Evolutionary conservation across 2,888 invertebrate species (phyloP), one percentile per base, ranked within the genome.

Genomic region (Thumatha senex): DNA sequence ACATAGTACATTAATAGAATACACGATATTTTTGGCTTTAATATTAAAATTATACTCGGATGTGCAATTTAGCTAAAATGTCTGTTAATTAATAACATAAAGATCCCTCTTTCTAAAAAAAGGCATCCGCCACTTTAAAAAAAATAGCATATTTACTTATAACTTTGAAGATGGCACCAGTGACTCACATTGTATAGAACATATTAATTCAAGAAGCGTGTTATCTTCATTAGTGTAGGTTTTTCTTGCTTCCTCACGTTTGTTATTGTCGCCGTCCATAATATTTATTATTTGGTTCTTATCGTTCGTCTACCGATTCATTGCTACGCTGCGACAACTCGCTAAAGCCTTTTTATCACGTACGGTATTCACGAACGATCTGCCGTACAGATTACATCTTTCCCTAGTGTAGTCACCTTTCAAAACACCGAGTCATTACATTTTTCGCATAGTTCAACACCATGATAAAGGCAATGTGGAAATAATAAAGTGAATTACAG

Each of bases 401-500:
- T 40, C 34, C 12, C 29, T 15, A 9, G 24, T 24, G 13, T 36
- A 30, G 11, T 29, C 14, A 30, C 36, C 30, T 13, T 46, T 42
- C 36, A 43, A 53, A 31, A 53, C 30, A 57, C 54, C 44, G 55
- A 55, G 57, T 58, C 61, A 63, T 46, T 51, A 61, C 61, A 60
- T 15, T 24, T 34, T 18, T 63, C 58, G 61, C 64, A 61, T 56
- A 24, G 18, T 24, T 24, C 2, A 24, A 24, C 18, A 24, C 18
- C 18, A 5, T 5, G 18, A 24, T 24, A 24, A 24, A 65, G 60
- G 51, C 43, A 52, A 35, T 43, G 54, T 58, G 33, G 52, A 51
- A 49, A 46, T 51, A 63, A 58, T 46, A 64, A 60, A 51, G 56
- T 41, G 48, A 58, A 45, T 65, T 61, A 67, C 71, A 66, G 71